Conservation (phyloP, 2,888 invertebrate genomes). For the Tetrapedia diversipes region DNA sequence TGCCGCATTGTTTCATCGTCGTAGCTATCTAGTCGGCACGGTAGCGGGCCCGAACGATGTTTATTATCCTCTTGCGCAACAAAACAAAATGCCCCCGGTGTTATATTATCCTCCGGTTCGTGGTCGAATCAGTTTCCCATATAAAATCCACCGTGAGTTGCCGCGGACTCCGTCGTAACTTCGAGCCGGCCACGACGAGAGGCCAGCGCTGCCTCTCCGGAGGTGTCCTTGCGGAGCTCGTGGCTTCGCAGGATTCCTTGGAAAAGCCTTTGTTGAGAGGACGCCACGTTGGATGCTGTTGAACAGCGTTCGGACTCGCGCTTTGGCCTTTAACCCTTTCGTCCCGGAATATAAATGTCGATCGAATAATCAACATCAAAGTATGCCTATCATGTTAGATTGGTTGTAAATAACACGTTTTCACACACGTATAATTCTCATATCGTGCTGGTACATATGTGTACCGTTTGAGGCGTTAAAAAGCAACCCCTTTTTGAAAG, state of each 20-base stretch:
- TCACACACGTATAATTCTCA: too few species aligned
- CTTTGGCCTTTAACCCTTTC: too few species aligned
- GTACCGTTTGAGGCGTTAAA: too few species aligned
- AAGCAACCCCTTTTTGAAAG: too few species aligned
- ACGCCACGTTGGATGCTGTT: neutral
- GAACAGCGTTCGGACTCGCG: neutral
- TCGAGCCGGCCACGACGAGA: constrained; percentile 49
- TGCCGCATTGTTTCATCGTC: constrained; percentile 79
- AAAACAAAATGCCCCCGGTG: constrained; percentile 64
- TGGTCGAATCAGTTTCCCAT: constrained; percentile 66
- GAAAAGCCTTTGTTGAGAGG: neutral
- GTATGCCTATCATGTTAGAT: too few species aligned
- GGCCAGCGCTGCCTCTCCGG: neutral
- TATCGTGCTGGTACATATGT: too few species aligned
- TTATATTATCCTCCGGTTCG: constrained; percentile 65
- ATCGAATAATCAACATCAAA: too few species aligned
- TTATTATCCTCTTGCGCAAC: constrained; percentile 73
- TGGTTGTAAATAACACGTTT: too few species aligned
- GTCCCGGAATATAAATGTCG: too few species aligned
- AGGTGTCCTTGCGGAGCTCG: constrained; percentile 38
- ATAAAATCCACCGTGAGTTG: constrained; percentile 60
- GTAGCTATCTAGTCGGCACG: constrained; percentile 74
- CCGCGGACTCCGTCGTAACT: constrained; percentile 53
- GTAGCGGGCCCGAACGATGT: constrained; percentile 67
- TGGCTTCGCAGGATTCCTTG: neutral